Evolutionary conservation across 64 coral and sea anemone genomes (phyloP).

Genomic region (Pocillopora verrucosa): DNA sequence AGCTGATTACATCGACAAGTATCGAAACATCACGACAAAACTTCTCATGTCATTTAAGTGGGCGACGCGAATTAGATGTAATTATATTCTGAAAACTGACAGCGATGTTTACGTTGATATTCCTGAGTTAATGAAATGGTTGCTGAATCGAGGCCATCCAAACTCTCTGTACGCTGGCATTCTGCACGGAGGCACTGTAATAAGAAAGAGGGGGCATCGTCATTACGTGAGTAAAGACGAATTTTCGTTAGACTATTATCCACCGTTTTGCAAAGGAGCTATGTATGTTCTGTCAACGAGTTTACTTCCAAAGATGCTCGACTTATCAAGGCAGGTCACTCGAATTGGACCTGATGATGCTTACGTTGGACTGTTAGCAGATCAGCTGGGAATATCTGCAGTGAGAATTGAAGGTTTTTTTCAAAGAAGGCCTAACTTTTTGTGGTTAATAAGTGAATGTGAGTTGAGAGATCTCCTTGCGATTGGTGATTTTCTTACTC

Average conservation of each 20-base stretch:
- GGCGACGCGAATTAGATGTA: conserved; percentile 47
- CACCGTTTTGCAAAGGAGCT: conserved; percentile 74
- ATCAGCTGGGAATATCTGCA: conserved; percentile 63
- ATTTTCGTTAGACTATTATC: conserved; percentile 54
- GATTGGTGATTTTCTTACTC: conserved; percentile 72
- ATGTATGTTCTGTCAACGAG: conserved; percentile 67
- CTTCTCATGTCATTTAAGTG: conserved; percentile 70
- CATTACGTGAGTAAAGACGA: conserved; percentile 64
- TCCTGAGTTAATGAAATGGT: conserved; percentile 62
- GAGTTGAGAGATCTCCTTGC: conserved; percentile 70
- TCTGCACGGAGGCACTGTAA: conserved; percentile 43
- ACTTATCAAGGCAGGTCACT: conserved; percentile 42
- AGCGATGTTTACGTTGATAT: conserved; percentile 86
- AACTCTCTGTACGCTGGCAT: conserved; percentile 69
- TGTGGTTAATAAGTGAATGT: conserved; percentile 64
- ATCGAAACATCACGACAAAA: conserved; percentile 69
- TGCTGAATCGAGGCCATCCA: conserved; percentile 10
- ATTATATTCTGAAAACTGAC: conserved; percentile 67
- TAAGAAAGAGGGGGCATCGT: conserved; percentile 28
- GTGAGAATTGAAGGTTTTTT: conserved; percentile 52
- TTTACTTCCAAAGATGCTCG: conserved; percentile 75
- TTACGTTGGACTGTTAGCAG: conserved; percentile 71
- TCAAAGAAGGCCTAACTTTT: conserved; percentile 30
- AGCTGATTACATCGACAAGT: conserved; percentile 66
- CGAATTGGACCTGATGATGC: conserved; percentile 89